Evolutionary conservation across 2,797 vertebrate species (phyloP), one percentile per base, ranked within the genome.

Genomic region (Poecilia velifera): DNA sequence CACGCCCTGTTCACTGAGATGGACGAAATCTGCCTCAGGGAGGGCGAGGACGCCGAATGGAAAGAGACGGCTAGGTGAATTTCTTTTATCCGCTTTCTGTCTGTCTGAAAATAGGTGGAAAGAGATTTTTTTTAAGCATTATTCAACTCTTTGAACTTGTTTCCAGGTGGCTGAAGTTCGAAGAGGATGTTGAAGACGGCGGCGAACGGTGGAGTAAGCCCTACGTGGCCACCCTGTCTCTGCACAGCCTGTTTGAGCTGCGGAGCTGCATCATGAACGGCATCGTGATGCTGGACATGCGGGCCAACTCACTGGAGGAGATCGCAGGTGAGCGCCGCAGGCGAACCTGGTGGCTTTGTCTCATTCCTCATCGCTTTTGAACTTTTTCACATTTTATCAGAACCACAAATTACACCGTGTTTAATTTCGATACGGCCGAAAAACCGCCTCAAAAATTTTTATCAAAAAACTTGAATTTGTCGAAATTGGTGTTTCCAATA

Each of bases 141-240:
- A 66, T 25, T 68, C 25, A 28, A 66, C 25, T 28, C 12, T 28
- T n/a, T 46, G 3, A 1, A 43, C 34, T 53, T 41, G 39, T 71
- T 43, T 73, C 7, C 83, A 99, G 98, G 94, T 99, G 98, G 98
- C 92, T 99, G 64, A 99, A 99, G 85, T 99, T 99, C 91, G 98
- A 99, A 94, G 98, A 99, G 95, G 98, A 99, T 76, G 98, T 99
- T 25, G 98, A 99, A 92, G 98, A 99, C 39, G 98, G 98, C 13
- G 98, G 98, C 1, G 98, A 99, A 88, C 96, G 98, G 73, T 99
- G 98, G 98, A 99, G 98, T 91, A 99, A 99, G 86, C 98, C 98
- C 0, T 99, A 99, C 0, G 98, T 99, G 73, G 98, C 98, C 70
- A 99, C 98, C 0, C 94, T 99, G 86, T 99, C 98, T 3, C 93